Base-by-base conservation (phyloP, 2,797 vertebrate genomes). In the Anas flavirostris region DNA sequence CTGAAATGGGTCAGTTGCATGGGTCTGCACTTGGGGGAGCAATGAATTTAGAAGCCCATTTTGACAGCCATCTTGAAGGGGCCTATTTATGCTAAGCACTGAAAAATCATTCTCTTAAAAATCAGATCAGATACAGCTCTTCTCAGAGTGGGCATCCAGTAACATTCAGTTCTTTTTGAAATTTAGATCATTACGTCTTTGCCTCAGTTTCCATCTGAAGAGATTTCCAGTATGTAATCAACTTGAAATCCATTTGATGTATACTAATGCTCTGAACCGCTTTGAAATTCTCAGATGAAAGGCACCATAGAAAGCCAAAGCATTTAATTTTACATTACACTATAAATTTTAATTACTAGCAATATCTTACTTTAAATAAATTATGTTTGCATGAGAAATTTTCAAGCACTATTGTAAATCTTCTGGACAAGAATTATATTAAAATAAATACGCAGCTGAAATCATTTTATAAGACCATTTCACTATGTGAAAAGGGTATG, bases 241-340 rank as follows among this genome's bases (percentile, higher is more conserved):
- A 67, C 59, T 76, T 83, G 81, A 90, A 95, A 85, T 80, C 64
- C 22, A 39, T 93, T 82, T 94, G 86, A 85, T 86, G 79, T 91
- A 50, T 28, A 35, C 46, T 84, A 50, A 64, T 80, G 66, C 90
- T 91, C 39, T 17, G 58, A 94, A 81, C 46, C 66, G 35, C 90
- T 95, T 91, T 96, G 91, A 94, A 96, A 96, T 88, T 93, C 67
- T 86, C 63, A 93, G 82, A 92, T 95, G 76, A 94, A 94, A 95
- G 91, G 55, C 86, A 76, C 55, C 14, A 43, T 28, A 86, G 84
- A 88, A 95, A 85, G 63, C 72, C 59, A 83, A 82, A 92, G 85
- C 29, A 70, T 86, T 92, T 86, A 69, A 67, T 83, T 31, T 93
- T 89, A 83, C n/a, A 21, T 91, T 94, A 68, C 66, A 37, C 81